Evolutionary conservation across 1,140 invertebrate genomes (phyloP).

Genomic region (Oedothorax gibbosus): DNA sequence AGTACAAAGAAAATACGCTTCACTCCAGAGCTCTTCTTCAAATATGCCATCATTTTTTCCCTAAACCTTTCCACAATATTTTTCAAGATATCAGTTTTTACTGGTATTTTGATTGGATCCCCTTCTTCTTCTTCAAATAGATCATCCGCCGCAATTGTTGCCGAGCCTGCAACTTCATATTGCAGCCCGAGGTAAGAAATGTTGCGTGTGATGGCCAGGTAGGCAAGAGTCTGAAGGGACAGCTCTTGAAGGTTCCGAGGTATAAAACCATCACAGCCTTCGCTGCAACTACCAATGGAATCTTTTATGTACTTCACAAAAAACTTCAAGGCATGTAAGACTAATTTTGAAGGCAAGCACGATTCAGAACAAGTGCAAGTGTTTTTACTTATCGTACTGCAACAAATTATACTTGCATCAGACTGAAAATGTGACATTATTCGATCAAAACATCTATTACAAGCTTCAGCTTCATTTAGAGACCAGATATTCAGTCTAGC

Average conservation of each 20-base stretch:
- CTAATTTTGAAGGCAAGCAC: conserved; percentile 36
- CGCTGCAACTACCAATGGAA: conserved; percentile 20
- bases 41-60: conserved; percentile 25
- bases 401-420: conserved; percentile 20
- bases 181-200: conserved; percentile 32
- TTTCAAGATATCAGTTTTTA: conserved; percentile 11
- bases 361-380: conserved; percentile 3
- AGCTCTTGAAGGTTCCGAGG: conserved; percentile 46
- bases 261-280: conserved; percentile 35
- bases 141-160: background rate
- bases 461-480: background rate
- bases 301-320: conserved; percentile 4
- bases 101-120: conserved; percentile 27
- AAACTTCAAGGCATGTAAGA: conserved; percentile 33
- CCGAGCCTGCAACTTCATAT: background rate
- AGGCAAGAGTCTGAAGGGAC: conserved; percentile 26
- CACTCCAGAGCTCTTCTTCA: conserved; percentile 40
- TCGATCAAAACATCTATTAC: conserved; percentile 12
- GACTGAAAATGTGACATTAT: background rate
- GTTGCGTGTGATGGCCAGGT: conserved; percentile 19
- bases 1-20: conserved; percentile 20
- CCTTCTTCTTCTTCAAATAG: conserved; percentile 20
- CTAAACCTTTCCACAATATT: conserved; percentile 35
- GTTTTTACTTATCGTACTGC: background rate
- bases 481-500: conserved; percentile 21